Evolutionary conservation across 2,113 vertebrate genomes (phyloP), one percentile per base, ranked within the genome.

Genomic region (Bujurquina vittata): DNA sequence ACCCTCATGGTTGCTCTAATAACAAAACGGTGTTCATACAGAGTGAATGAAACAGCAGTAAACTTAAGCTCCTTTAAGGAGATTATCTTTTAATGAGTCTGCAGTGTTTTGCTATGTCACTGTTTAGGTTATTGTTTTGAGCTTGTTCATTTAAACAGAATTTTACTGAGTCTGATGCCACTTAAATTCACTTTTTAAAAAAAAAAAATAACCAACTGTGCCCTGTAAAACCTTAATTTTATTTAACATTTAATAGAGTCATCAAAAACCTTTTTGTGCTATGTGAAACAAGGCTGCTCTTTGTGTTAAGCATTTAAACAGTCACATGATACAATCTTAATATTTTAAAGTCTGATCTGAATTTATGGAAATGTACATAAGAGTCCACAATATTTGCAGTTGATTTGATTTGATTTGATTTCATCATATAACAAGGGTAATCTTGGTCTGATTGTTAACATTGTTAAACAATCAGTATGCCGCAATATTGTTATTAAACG

Each of bases 321-420:
- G 23, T 57, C 63, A 62, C 49, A 75, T 84, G 55, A 83, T n/a
- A 76, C 37, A 33, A 18, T 72, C 10, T 15, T 79, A 43, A 60
- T 77, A 37, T 87, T 83, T 74, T 20, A 58, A 67, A 86, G 85
- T 89, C 40, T 1, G 37, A 84, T n/a, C 75, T 22, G 11, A 83
- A 62, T 8, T 56, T 26, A 11, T 54, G 11, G 11, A 80, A 84
- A 88, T 46, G 3, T 49, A 58, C 37, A 22, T 57, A 10, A 31
- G 10, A 74, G 7, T 23, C 35, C 20, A 35, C 10, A 61, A 56
- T 37, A 29, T 40, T 62, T 59, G 2, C 20, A 37, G 17, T 40
- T 54, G 1, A 77, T 74, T 8, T 9, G 22, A 9, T 74, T 8
- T 9, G 22, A 9, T 35, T 35, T 37, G 35, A 37, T 37, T 37